Evolutionary conservation across 2,888 invertebrate genomes (phyloP), one percentile per base, ranked within the genome.

Genomic region (Gortyna flavago): DNA sequence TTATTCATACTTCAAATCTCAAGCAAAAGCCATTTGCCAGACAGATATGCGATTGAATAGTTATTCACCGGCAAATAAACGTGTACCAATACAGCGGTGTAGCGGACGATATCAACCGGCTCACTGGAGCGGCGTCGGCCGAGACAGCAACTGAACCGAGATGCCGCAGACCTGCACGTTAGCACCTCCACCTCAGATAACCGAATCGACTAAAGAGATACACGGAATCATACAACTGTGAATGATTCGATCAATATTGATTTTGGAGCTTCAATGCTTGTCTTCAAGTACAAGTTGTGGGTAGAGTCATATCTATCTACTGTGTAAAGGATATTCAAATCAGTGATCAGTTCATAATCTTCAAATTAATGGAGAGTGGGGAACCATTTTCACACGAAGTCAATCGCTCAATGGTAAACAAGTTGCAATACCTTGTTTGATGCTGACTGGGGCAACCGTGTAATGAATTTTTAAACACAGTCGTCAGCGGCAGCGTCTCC

Each of bases 391-490:
- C 51, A 54, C 7, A 41, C 16, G n/a, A 59, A 48, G 5, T 8
- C 44, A 29, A 74, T 71, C 11, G 9, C 29, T 54, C n/a, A 61
- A 41, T 57, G 32, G n/a, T 32, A 76, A 68, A 68, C 35, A 70
- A 65, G 21, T 35, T 44, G 54, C 54, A 75, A 73, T 77, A 48
- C 35, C 59, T 25, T 57, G 18, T 79, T 68, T 48, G 38, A 54
- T 67, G 51, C 74, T 69, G 62, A 48, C 66, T 25, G 41, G 29
- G 13, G 65, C 6, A 75, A 71, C 41, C 70, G 69, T 44, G 65
- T 29, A 68, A 66, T 77, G 62, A 85, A 79, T 82, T 84, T 70
- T 80, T 84, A 76, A 77, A 72, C 79, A 85, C 38, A 72, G 44
- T 74, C 66, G 66, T 82, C 69, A 74, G 59, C 59, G 57, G 32